Conservation (phyloP, 2,113 vertebrate genomes). For the Aegypius monachus region DNA sequence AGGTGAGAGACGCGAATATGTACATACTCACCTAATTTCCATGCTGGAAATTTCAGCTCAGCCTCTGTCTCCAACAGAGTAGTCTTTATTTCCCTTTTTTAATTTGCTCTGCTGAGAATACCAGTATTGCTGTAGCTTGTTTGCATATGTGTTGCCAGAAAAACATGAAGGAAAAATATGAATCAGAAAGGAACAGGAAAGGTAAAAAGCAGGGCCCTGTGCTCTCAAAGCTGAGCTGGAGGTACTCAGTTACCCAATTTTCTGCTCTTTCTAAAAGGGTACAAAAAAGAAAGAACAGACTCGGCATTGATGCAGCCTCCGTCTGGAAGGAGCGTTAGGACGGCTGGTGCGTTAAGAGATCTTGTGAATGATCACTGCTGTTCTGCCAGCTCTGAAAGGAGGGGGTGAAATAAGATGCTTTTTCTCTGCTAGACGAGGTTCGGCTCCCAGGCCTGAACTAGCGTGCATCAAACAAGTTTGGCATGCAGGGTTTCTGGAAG, state of each 20-base stretch:
- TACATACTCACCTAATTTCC: neutral
- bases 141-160: neutral
- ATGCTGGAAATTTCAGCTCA: neutral
- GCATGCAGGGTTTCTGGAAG: neutral
- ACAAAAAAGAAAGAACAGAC: conserved; percentile 5
- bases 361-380: neutral
- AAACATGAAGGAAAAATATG: neutral
- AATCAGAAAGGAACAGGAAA: neutral
- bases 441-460: neutral
- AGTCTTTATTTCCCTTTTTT: neutral
- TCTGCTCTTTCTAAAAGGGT: conserved; percentile 4
- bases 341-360: neutral
- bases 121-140: neutral
- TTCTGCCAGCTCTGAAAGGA: neutral
- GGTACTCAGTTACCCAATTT: neutral
- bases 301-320: neutral
- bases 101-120: neutral
- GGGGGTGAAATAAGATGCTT: neutral
- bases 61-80: neutral
- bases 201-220: neutral
- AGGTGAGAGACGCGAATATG: neutral
- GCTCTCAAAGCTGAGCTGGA: neutral
- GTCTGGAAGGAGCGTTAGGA: neutral
- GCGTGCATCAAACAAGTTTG: neutral
- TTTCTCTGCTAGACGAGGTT: neutral